A percentile compares a stretch with the other conserved stretches of the same genome.
Conservation (phyloP, 1,140 invertebrate species). For the Vanessa atalanta region DNA sequence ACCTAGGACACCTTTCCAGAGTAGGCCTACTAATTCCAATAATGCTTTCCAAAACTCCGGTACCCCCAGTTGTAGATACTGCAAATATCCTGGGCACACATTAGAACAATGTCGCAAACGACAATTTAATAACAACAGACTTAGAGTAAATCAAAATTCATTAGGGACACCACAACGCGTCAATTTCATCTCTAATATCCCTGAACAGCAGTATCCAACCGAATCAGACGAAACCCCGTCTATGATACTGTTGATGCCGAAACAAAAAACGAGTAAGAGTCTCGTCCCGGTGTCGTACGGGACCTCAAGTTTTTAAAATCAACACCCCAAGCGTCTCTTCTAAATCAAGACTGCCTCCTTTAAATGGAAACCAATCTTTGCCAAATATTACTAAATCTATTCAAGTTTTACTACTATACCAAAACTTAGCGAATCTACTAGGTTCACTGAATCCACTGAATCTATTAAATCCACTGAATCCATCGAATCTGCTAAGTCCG, state of each 20-base stretch:
- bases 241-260: background rate
- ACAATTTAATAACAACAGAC: slow-evolving; percentile 2
- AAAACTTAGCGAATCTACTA: too few species aligned
- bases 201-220: background rate
- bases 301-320: background rate
- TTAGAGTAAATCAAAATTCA: slow-evolving; percentile 5
- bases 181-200: slow-evolving; percentile 2
- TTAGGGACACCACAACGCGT: background rate
- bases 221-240: background rate
- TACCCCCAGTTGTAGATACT: slow-evolving; percentile 8
- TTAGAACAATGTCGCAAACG: slow-evolving; percentile 14
- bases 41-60: background rate
- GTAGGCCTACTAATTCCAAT: background rate
- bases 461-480: too few species aligned
- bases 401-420: too few species aligned
- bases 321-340: background rate
- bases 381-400: too few species aligned
- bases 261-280: slow-evolving; percentile 7
- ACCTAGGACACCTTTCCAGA: background rate
- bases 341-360: slow-evolving; percentile 1
- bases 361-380: background rate
- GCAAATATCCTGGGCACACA: background rate
- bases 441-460: too few species aligned
- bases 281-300: slow-evolving; percentile 21
- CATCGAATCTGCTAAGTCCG: too few species aligned